Evolutionary conservation across 2,113 vertebrate species (phyloP), one percentile per base, ranked within the genome.

Genomic region (Ammodytes dubius): DNA sequence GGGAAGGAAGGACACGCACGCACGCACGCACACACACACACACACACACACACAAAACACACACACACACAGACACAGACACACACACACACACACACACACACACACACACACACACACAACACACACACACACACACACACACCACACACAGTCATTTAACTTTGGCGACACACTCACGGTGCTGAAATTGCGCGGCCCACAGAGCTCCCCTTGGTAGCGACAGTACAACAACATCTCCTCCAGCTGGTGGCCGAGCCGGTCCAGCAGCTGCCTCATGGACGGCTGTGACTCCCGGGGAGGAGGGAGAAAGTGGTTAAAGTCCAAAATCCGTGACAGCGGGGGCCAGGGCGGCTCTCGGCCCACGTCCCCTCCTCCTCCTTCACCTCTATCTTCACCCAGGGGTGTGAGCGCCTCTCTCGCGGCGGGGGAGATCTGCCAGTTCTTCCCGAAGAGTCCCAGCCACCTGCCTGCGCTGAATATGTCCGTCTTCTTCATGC

Each of bases 161-260:
- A 89, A 91, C 75, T 92, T 88, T 79, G 40, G 13, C 42, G 17
- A 77, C 70, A 75, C 69, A 95, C 96, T 96, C 89, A 96, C 96
- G 78, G 95, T 96, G 82, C 95, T 96, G 93, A 96, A 96, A 91
- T 96, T 95, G 52, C 95, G 94, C 74, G 95, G 95, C 50, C 95
- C 95, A 67, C 96, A 96, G 17, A 87, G 88, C 79, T 95, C 91
- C 19, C 96, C 96, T 68, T 95, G 95, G 85, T 95, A 96, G 6
- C 94, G 93, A 53, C 96, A 96, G 85, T 92, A 93, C 15, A 96
- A 79, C 84, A 96, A 84, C 96, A 96, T 96, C 83, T 96, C 96
- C 89, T 96, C 96, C 47, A 96, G 87, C 89, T 96, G 96, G 85
- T 96, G 96, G 2, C 96, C 96, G 70, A 96, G 91, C 66, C 95